Base-by-base conservation (phyloP, 2,797 vertebrate genomes). In the Graptemys geographica region DNA sequence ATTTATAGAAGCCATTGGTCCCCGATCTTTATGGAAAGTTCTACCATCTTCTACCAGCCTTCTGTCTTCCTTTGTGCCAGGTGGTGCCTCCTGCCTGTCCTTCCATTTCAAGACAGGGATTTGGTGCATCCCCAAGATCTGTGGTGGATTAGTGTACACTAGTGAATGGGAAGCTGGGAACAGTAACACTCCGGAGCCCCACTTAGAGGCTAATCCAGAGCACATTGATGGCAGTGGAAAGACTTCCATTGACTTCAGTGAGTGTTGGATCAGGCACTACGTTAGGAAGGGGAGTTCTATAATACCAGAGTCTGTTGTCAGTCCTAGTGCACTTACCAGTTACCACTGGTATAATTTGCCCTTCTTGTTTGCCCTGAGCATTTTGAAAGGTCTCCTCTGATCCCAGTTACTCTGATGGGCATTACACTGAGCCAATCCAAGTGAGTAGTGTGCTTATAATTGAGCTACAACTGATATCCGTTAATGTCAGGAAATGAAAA, bases 401-500 rank as follows among this genome's bases (percentile, higher is more conserved):
- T 84, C 59, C 79, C 62, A 41, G 53, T 81, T 37, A 52, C 57
- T 92, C 89, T 84, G 41, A 28, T 85, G 72, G 89, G 31, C 15
- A 79, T 4, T 88, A 18, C 18, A 49, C 81, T 81, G 47, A 80
- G 47, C 52, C 53, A 41, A 18, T 80, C 83, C 88, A 55, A 81
- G 83, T 21, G 78, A 87, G 86, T 87, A 88, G 84, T 84, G 41
- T 95, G 89, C 90, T 95, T 93, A 49, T 53, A 83, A 6, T 15
- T 93, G 82, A 88, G 33, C 78, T 83, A 57, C 88, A 96, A 86
- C 87, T 37, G 23, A 57, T 57, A 76, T 1, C 84, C 33, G 55
- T 90, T 91, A 87, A 79, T 51, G 82, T 80, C 49, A 65, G 90
- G 91, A 96, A 86, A 89, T 79, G 81, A 86, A 95, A 95, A 83